Percentiles rank a stretch among this genome's conserved stretches.
Conservation (phyloP, 2,797 vertebrate species). For the Melopsittacus undulatus region DNA sequence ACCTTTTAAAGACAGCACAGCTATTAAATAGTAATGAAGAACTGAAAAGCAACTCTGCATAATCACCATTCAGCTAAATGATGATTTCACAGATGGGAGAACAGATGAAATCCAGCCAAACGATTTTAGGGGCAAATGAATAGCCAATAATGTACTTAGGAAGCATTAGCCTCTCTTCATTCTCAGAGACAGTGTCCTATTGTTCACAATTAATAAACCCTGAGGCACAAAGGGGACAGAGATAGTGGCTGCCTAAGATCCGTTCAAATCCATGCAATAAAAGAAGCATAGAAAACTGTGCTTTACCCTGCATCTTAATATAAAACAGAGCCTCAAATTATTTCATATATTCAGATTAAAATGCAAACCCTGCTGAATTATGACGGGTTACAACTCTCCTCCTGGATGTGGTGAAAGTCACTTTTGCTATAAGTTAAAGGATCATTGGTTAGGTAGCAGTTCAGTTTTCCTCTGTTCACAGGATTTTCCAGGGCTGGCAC, state of each 20-base stretch:
- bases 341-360: not conserved
- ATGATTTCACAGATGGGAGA: constrained; percentile 78
- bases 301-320: not conserved
- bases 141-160: constrained; percentile 67
- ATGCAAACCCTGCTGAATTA: not conserved
- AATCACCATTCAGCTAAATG: constrained; percentile 73
- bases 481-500: not conserved
- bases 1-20: constrained; percentile 64
- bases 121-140: constrained; percentile 69
- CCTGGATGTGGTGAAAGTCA: not conserved
- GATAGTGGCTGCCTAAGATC: not conserved
- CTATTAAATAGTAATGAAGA: constrained; percentile 73
- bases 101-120: constrained; percentile 76
- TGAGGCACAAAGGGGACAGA: constrained; percentile 26
- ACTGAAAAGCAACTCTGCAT: constrained; percentile 62
- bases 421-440: not conserved
- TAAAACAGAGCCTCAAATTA: not conserved
- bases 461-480: not conserved
- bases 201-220: constrained; percentile 65
- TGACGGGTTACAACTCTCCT: not conserved
- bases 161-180: constrained; percentile 70
- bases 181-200: constrained; percentile 59
- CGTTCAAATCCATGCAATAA: not conserved
- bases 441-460: not conserved
- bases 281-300: not conserved